Evolutionary conservation across 2,797 vertebrate species (phyloP), one percentile per base, ranked within the genome.

Genomic region (Propithecus deckenii): DNA sequence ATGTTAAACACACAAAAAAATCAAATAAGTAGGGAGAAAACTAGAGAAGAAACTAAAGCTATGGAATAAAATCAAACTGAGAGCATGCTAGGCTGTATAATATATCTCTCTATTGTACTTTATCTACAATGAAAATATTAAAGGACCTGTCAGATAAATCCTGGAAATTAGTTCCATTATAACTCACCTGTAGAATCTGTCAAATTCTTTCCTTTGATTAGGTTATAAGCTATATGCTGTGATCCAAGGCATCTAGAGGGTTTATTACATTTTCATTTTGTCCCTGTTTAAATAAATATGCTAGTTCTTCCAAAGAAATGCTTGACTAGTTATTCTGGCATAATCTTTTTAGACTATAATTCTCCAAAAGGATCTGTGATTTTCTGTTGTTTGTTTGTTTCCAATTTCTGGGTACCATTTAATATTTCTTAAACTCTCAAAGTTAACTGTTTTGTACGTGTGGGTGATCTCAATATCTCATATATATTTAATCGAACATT

Each of bases 161-260:
- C 57, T 80, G 72, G 65, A 93, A 81, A 81, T 95, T 81, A 89
- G 92, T 96, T 94, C n/a, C 23, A 81, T 86, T 67, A 71, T 65
- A 46, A 81, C 84, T 88, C 85, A 80, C 52, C 79, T 89, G 30
- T 86, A 89, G 80, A 91, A 65, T 72, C 93, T 86, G 65, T 91
- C 72, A 75, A 85, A 35, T 86, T 63, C 32, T 94, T 95, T 86
- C 48, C 74, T 96, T 95, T 95, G 80, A 76, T 91, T 91, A 80
- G 67, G 71, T 94, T 86, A n/a, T 85, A 85, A 93, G 72, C 41
- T 67, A 61, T 84, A 88, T 55, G 50, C 78, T 91, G n/a, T 94
- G 86, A 94, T 52, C 76, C 79, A 93, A 52, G 76, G 71, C 55
- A 91, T 48, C 12, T 79, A 79, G 72, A 95, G 22, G 61, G 59